Conservation (phyloP, 2,888 invertebrate species). For the Cheilosia vernalis region DNA sequence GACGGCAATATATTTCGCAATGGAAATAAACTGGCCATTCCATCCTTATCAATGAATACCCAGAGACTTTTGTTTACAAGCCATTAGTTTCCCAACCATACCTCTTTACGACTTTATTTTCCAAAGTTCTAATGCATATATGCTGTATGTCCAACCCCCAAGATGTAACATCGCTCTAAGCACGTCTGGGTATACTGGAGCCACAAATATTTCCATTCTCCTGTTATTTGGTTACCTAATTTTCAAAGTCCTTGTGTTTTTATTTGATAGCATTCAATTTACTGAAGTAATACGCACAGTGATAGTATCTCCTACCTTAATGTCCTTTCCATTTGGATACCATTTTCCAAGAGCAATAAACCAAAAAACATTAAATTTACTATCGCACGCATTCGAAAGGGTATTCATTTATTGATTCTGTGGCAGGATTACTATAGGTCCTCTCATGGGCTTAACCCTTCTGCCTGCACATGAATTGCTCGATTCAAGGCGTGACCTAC, state of each 20-base stretch:
- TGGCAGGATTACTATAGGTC: constrained; percentile 45
- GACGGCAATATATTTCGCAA: background rate
- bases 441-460: constrained; percentile 59
- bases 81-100: background rate
- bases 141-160: background rate
- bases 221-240: constrained; percentile 38
- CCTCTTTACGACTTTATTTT: background rate
- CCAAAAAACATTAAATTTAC: constrained; percentile 64
- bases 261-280: constrained; percentile 49
- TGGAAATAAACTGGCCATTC: background rate
- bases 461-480: constrained; percentile 31
- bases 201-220: constrained; percentile 2
- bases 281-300: constrained; percentile 33
- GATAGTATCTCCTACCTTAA: constrained; percentile 33
- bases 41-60: background rate
- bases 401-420: constrained; percentile 65
- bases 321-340: constrained; percentile 28
- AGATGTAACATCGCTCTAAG: background rate
- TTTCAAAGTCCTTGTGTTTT: constrained; percentile 27
- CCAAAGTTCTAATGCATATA: constrained; percentile 6
- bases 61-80: constrained; percentile 7
- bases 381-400: constrained; percentile 28
- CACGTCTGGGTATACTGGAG: background rate
- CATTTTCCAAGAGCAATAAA: constrained; percentile 55
- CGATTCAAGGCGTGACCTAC: constrained; percentile 22